Evolutionary conservation across 2,113 vertebrate species (phyloP), one percentile per base, ranked within the genome.

Genomic region (Muscicapa adusta): DNA sequence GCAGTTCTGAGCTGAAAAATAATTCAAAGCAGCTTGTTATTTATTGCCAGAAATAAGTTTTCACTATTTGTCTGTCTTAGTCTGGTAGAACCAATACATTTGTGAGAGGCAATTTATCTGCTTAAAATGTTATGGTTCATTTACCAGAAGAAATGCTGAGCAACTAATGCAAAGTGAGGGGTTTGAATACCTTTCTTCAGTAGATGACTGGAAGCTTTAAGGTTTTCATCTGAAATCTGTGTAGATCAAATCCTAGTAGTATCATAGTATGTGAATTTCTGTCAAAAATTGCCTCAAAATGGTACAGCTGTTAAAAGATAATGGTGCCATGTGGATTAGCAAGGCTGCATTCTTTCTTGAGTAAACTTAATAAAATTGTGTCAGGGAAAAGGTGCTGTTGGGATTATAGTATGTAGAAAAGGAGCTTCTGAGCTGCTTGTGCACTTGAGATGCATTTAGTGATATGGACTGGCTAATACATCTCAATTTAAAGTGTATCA

Each of bases 21-120:
- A 54, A 13, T 78, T 82, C 29, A 54, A 67, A 92, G 45, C n/a
- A 71, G 29, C 13, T 62, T 51, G 31, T 40, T 81, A 51, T 40
- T 70, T 85, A 62, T 54, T 88, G 47, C 9, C 42, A 89, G 68
- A 88, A 77, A 28, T 54, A 58, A 47, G 14, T 66, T 89, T 73
- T 58, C 34, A 6, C 26, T 82, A 0, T 65, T 87, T 1, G 0
- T 87, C 53, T 74, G 23, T 53, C 70, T 75, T 57, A 51, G 6
- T 42, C 22, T 80, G 4, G 22, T 68, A 76, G 85, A 85, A 76
- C 45, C 77, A 70, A 4, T 86, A 20, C 6, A 34, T 81, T 91
- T 65, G n/a, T 57, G 48, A 81, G 24, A 57, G 53, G 48, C 43
- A 29, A 1, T 76, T 89, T 57, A 31, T 74, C 47, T 67, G 71